Base-by-base conservation (phyloP, 92 coral and sea anemone genomes). In the Chrysogorgia sp. region DNA sequence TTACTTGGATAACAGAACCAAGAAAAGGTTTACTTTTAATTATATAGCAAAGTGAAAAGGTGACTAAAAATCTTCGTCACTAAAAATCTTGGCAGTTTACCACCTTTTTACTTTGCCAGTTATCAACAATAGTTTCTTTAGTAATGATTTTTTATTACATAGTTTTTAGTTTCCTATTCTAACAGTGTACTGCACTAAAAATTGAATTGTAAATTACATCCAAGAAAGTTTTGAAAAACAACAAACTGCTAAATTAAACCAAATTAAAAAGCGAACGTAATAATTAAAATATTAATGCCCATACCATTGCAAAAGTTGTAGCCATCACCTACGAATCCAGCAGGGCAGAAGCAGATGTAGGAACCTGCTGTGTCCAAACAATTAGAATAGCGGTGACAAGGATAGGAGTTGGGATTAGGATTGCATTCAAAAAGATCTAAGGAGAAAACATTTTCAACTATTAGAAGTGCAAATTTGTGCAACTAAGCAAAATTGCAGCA, bases 241-340 rank as follows among this genome's bases (percentile, higher is more conserved):
- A 2, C 57, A 49, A 49, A 49, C 17, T 10, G 57, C 21, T 49
- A 2, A 49, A 10, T 24, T 49, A 49, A 24, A 49, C 21, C 21
- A 24, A 59, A 59, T 13, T 14, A 59, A 56, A 3, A 22, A 30
- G 40, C 21, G 30, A 35, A 17, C 10, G n/a, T 66, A 7, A 4
- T 40, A 22, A 68, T 64, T 28, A 64, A 58, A 15, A 58, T 7
- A 19, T 32, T 64, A 34, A 15, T 19, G 28, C 40, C 75, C 20
- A 9, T 53, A 72, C 79, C 79, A 25, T 55, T 53, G 58, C 79
- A 72, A 59, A 72, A 56, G 52, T 72, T 72, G 79, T 53, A 72
- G 17, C 79, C 79, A 35, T 72, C 79, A 35, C 79, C 79, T n/a
- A 56, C 65, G 59, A 53, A 72, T 34, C 79, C 79, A 31, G 30